These are phyloP conservation scores for Agriopis leucophaearia DNA, from an alignment of 2,888 invertebrate genomes.

Conservation along the genomic window DNA sequence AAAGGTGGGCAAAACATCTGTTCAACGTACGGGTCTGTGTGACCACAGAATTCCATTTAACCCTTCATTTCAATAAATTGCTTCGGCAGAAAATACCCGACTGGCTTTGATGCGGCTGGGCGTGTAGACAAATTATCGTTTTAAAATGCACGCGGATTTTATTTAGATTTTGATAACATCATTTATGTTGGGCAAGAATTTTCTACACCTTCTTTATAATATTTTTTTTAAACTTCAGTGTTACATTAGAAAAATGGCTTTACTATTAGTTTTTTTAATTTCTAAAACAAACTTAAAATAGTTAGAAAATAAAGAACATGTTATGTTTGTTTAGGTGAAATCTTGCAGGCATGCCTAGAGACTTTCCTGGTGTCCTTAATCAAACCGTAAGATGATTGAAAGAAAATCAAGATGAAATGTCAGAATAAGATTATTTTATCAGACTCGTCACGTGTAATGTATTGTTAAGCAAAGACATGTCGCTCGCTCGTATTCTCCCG, in stretches of 20 bases:
- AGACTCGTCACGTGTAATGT: conserved; percentile 43
- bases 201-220: too few relatives aligned
- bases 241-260: too few relatives aligned
- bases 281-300: too few relatives aligned
- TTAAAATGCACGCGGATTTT: conserved; percentile 17
- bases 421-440: conserved; percentile 27
- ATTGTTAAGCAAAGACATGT: conserved; percentile 52
- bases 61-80: conserved; percentile 69
- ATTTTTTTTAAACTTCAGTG: too few relatives aligned
- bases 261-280: too few relatives aligned
- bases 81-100: conserved; percentile 31
- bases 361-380: conserved; percentile 1
- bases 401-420: conserved; percentile 20
- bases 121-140: conserved; percentile 46
- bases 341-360: not conserved
- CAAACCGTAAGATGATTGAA: not conserved
- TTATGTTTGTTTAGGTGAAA: too few relatives aligned
- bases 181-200: too few relatives aligned
- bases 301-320: too few relatives aligned
- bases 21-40: conserved; percentile 36
- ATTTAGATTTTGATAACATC: too few relatives aligned
- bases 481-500: conserved; percentile 39
- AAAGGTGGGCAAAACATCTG: conserved; percentile 28
- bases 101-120: conserved; percentile 54
- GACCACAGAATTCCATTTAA: conserved; percentile 63